Evolutionary conservation across 2,888 invertebrate genomes (phyloP).

Genomic region (Euplagia quadripunctaria): DNA sequence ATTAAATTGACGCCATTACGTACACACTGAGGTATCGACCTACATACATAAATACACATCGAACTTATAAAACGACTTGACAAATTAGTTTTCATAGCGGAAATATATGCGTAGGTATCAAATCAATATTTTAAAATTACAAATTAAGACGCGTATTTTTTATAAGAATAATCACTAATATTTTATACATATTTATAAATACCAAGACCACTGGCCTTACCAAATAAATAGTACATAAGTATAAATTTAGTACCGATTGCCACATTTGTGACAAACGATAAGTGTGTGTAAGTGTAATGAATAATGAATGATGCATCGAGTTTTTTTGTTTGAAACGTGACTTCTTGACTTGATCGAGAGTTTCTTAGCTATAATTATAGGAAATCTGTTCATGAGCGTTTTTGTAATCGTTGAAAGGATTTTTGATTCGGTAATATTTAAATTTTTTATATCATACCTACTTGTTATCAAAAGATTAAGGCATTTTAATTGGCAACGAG

Average conservation of each 20-base stretch:
- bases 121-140: background rate
- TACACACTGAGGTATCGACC: background rate
- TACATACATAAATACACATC: constrained; percentile 1
- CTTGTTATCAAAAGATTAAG: background rate
- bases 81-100: constrained; percentile 5
- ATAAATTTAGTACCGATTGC: no score
- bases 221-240: background rate
- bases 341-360: no score
- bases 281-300: no score
- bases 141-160: background rate
- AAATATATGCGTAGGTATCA: background rate
- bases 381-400: no score
- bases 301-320: background rate
- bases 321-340: background rate
- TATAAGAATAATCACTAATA: background rate
- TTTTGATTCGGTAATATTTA: no score
- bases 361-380: no score
- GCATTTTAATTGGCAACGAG: background rate
- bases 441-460: no score
- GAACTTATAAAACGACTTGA: constrained; percentile 2
- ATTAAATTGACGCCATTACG: background rate
- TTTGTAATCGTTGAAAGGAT: no score
- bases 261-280: no score
- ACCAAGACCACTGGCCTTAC: background rate
- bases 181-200: background rate